Percentiles rank a stretch among this genome's conserved stretches.
Conservation (phyloP, 2,113 vertebrate species). For the Circaetus gallicus region DNA sequence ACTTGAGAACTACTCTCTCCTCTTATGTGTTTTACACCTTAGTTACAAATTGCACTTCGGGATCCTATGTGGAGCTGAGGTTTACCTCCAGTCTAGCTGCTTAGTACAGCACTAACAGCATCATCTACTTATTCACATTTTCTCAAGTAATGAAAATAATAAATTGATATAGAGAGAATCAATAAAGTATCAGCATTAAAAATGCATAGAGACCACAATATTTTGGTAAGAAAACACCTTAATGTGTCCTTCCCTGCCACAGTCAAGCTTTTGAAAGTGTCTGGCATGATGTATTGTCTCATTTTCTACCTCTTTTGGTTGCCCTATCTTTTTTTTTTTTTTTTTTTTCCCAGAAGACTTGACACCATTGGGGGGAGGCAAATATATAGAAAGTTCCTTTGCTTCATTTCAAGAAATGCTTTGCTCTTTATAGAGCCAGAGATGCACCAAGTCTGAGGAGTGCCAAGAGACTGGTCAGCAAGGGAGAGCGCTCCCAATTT, state of each 20-base stretch:
- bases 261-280: background rate
- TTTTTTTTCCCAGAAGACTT: background rate
- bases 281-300: background rate
- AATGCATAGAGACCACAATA: slow-evolving; percentile 4
- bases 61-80: background rate
- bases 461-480: background rate
- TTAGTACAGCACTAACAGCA: slow-evolving; percentile 46
- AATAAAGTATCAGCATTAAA: slow-evolving; percentile 42
- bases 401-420: background rate
- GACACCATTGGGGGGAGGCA: background rate
- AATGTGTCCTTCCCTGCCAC: background rate
- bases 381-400: background rate
- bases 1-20: background rate
- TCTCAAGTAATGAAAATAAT: background rate
- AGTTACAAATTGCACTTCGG: background rate
- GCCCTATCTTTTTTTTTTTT: background rate
- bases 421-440: background rate
- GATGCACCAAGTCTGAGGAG: background rate
- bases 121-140: slow-evolving; percentile 6
- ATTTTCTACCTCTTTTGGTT: background rate
- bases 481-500: background rate
- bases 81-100: background rate
- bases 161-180: slow-evolving; percentile 3
- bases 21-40: background rate
- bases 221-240: background rate